These are phyloP conservation scores for Rhegmatorhina hoffmannsi DNA, from an alignment of 2,113 vertebrate genomes.

Conservation along the genomic window DNA sequence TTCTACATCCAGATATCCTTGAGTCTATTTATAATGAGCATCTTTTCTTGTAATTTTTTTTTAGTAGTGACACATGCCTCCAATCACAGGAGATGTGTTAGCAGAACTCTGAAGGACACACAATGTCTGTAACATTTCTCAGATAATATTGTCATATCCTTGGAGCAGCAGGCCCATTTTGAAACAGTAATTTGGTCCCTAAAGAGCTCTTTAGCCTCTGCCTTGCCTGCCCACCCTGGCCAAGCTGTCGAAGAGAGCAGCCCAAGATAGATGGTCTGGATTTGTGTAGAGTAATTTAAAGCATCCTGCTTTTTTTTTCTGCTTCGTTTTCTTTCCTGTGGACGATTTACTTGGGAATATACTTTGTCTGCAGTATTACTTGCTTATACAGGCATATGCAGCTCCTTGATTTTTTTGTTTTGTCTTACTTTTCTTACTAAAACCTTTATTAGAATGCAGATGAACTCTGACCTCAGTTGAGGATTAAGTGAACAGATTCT, in stretches of 20 bases:
- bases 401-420: conserved; percentile 63
- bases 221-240: conserved; percentile 72
- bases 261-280: conserved; percentile 76
- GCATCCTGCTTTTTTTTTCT: conserved; percentile 37
- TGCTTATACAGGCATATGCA: conserved; percentile 39
- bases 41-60: not conserved
- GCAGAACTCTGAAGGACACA: conserved; percentile 69
- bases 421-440: conserved; percentile 45
- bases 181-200: conserved; percentile 81
- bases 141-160: conserved; percentile 76
- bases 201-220: conserved; percentile 78
- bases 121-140: conserved; percentile 75
- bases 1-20: conserved; percentile 48
- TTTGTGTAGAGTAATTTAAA: conserved; percentile 79
- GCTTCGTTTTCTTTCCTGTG: conserved; percentile 43
- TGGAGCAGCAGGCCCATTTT: conserved; percentile 77
- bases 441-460: conserved; percentile 78
- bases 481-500: conserved; percentile 84
- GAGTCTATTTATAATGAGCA: conserved; percentile 55
- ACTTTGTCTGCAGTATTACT: conserved; percentile 52
- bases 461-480: conserved; percentile 73
- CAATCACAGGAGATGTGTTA: conserved; percentile 72
- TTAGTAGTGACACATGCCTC: conserved; percentile 58
- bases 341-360: conserved; percentile 63
- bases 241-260: conserved; percentile 75